A percentile compares a stretch with the other conserved stretches of the same genome.
These are phyloP conservation scores for Anguilla anguilla DNA, from an alignment of 2,797 vertebrate genomes.

Conservation along the genomic window DNA sequence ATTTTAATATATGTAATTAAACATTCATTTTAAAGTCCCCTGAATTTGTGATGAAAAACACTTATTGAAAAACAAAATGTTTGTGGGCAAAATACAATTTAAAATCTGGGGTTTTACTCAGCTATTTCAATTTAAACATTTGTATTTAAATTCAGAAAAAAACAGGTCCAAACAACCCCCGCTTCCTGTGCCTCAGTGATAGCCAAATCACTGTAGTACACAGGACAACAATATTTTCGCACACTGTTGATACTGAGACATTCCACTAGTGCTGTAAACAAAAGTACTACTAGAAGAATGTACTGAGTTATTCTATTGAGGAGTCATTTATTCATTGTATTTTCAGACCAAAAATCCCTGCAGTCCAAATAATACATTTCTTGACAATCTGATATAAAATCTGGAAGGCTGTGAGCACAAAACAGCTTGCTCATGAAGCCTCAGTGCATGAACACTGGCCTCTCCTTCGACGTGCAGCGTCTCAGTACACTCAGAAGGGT, in stretches of 20 bases:
- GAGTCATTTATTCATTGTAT: neutral
- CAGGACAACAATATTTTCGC: neutral
- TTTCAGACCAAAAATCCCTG: neutral
- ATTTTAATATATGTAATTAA: too few relatives aligned
- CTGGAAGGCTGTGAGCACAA: neutral
- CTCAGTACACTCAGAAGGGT: neutral
- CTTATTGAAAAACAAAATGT: too few relatives aligned
- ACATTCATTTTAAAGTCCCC: too few relatives aligned
- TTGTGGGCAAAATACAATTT: too few relatives aligned
- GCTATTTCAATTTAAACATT: too few relatives aligned
- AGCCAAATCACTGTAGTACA: neutral
- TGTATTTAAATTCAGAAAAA: neutral
- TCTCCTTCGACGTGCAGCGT: neutral
- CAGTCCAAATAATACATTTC: neutral
- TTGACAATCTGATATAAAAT: neutral
- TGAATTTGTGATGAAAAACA: too few relatives aligned
- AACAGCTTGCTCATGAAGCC: neutral
- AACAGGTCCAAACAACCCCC: neutral
- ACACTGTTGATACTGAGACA: neutral
- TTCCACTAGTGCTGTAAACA: neutral
- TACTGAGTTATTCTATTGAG: neutral
- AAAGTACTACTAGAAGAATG: too few relatives aligned
- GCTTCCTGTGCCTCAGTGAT: neutral
- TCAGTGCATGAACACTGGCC: neutral
- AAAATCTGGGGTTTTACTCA: too few relatives aligned